Conservation (phyloP, 1,140 invertebrate genomes). For the Drosophila ficusphila region DNA sequence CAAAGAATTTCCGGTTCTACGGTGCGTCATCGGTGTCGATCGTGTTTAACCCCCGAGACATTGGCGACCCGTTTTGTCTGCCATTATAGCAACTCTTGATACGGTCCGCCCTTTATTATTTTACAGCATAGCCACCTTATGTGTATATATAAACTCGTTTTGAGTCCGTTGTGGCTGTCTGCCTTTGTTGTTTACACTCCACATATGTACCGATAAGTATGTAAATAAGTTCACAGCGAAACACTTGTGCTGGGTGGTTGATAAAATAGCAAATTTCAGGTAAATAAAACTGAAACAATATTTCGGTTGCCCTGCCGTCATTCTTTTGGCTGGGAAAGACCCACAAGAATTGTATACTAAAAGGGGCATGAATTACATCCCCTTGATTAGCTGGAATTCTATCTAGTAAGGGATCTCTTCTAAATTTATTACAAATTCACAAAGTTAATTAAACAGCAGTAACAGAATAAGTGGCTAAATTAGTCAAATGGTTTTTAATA, state of each 20-base stretch:
- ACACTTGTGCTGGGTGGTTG: constrained; percentile 74
- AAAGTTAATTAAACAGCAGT: too few relatives aligned
- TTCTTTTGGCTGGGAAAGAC: neutral
- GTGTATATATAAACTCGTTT: constrained; percentile 49
- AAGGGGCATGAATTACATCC: neutral
- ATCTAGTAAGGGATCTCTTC: too few relatives aligned
- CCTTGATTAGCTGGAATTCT: too few relatives aligned
- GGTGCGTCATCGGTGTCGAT: constrained; percentile 39
- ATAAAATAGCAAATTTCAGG: constrained; percentile 71
- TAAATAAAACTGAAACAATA: constrained; percentile 77
- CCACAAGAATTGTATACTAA: neutral
- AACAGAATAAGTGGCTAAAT: too few relatives aligned
- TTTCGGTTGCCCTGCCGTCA: constrained; percentile 10
- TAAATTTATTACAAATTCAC: too few relatives aligned
- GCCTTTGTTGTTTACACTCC: constrained; percentile 58
- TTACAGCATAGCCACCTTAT: constrained; percentile 32
- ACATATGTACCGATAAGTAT: constrained; percentile 55
- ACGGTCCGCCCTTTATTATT: constrained; percentile 39
- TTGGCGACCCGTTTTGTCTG: constrained; percentile 39
- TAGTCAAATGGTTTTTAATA: too few relatives aligned
- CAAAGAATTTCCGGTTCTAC: constrained; percentile 45
- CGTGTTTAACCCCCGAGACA: constrained; percentile 16
- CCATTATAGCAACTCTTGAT: constrained; percentile 19
- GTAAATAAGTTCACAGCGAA: constrained; percentile 65
- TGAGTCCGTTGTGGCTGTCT: neutral